Evolutionary conservation across 1,140 invertebrate species (phyloP), one percentile per base, ranked within the genome.

Genomic region (Glomeris maerens): DNA sequence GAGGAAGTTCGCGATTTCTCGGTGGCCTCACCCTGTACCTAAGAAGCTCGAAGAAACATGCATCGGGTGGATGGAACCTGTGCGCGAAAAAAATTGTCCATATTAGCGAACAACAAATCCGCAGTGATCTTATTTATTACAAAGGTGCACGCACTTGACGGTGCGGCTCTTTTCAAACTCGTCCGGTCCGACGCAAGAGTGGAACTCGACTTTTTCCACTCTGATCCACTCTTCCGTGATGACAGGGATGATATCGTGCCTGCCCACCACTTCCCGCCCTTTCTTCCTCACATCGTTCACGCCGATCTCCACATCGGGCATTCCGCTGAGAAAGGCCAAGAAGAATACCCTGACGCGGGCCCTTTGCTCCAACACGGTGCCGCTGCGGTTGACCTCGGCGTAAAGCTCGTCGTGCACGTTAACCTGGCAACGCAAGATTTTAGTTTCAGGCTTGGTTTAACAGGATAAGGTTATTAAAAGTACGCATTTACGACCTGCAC

Each of bases 151-250:
- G 10, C 69, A 89, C 84, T 86, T 92, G 54, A 98, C 90, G 52
- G 87, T 86, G 66, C 87, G 82, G 3, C 83, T 83, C 50, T 80
- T 81, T 49, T 92, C 80, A 66, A 93, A 98, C 56, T 92, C 88
- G 46, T 90, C 81, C 57, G 83, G 80, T 62, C 95, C 83, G 5
- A 99, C 84, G 64, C 86, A 90, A 29, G 81, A 80, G 70, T 98
- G 93, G 66, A 98, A 96, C 65, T 98, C 91, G 0, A 88, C 77
- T 22, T 81, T 78, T 70, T 99, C 93, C 3, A 98, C 75, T 39
- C 88, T 78, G 59, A 99, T 98, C 96, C 96, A 99, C 70, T 98
- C 91, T 69, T 99, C 96, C 0, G 96, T 98, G 49, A 91, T 88
- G 27, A 98, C 93, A 5, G 95, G 95, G 60, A 99, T 94, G 62